phyloP scores from a whole-genome alignment of 2,888 invertebrate species.

The Clitarchus hookeri region DNA sequence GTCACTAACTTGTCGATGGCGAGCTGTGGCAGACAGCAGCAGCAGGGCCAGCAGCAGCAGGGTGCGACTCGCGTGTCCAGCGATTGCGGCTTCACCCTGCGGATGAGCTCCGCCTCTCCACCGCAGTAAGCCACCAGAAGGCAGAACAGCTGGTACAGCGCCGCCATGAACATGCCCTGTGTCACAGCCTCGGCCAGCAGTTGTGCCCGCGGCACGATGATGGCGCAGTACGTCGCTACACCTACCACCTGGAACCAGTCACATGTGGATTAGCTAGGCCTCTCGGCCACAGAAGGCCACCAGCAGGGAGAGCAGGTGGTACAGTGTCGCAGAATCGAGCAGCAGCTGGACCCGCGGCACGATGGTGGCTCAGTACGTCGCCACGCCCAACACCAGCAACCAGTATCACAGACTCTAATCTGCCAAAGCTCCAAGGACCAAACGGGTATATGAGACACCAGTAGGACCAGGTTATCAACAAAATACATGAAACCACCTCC shows the following conservation, averaged over 20 bases:
- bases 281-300: slow-evolving; percentile 68
- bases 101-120: slow-evolving; percentile 63
- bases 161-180: slow-evolving; percentile 70
- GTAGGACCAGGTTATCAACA: no score
- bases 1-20: slow-evolving; percentile 61
- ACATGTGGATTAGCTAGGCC: slow-evolving; percentile 61
- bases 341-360: slow-evolving; percentile 68
- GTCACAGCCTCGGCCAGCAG: slow-evolving; percentile 70
- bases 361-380: slow-evolving; percentile 62
- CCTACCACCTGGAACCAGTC: slow-evolving; percentile 61
- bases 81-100: slow-evolving; percentile 61
- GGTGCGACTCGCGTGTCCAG: slow-evolving; percentile 68
- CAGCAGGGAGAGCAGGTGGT: slow-evolving; percentile 69
- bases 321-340: slow-evolving; percentile 69
- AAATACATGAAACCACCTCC: no score
- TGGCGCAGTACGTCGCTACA: slow-evolving; percentile 61
- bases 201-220: slow-evolving; percentile 67
- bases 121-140: slow-evolving; percentile 68
- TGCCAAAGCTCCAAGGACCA: no score
- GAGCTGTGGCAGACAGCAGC: slow-evolving; percentile 61
- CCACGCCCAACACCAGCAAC: slow-evolving; percentile 64
- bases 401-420: no score
- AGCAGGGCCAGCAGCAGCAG: slow-evolving; percentile 77
- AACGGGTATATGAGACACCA: no score
- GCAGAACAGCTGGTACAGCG: slow-evolving; percentile 71